A percentile compares a stretch with the other conserved stretches of the same genome.
Evolutionary conservation across 2,113 vertebrate species (phyloP).

Genomic region (Dendropsophus ebraccatus): DNA sequence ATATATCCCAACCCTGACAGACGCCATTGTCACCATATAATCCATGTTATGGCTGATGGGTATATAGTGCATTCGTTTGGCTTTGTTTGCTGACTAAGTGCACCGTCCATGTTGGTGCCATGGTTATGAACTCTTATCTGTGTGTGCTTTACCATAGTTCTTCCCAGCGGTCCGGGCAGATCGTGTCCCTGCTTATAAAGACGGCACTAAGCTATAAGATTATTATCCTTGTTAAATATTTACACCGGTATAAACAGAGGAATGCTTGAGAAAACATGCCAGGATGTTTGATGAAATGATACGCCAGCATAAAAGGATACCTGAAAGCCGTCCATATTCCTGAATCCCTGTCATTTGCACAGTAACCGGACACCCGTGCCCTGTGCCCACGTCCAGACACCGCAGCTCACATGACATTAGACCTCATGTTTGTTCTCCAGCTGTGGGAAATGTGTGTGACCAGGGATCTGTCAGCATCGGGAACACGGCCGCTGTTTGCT

Average conservation of each 20-base stretch:
- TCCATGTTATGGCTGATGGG: not conserved
- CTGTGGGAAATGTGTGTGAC: not conserved
- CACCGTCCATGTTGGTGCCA: not conserved
- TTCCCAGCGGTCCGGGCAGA: conserved; percentile 15
- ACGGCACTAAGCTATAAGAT: conserved; percentile 11
- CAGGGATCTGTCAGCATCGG: not conserved
- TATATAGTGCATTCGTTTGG: not conserved
- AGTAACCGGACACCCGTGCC: conserved; percentile 23
- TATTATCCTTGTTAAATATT: conserved; percentile 47
- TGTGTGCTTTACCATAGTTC: not conserved
- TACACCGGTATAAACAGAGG: conserved; percentile 19
- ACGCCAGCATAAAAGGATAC: not conserved
- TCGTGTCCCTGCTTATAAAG: conserved; percentile 20
- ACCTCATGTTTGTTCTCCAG: not conserved
- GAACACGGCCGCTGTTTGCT: not conserved
- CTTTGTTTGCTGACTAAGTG: not conserved
- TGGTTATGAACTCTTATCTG: not conserved
- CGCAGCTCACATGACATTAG: not conserved
- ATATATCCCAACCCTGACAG: too few species aligned
- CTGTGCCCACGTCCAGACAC: not conserved
- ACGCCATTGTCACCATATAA: too few species aligned
- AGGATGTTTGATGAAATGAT: conserved; percentile 26
- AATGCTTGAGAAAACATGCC: conserved; percentile 38
- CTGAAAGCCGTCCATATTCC: conserved; percentile 16
- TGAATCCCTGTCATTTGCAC: conserved; percentile 33